A percentile compares a stretch with the other conserved stretches of the same genome.
Evolutionary conservation across 35 echinoderm and acorn worm species (phyloP).

Genomic region (Holothuria glaberrima): DNA sequence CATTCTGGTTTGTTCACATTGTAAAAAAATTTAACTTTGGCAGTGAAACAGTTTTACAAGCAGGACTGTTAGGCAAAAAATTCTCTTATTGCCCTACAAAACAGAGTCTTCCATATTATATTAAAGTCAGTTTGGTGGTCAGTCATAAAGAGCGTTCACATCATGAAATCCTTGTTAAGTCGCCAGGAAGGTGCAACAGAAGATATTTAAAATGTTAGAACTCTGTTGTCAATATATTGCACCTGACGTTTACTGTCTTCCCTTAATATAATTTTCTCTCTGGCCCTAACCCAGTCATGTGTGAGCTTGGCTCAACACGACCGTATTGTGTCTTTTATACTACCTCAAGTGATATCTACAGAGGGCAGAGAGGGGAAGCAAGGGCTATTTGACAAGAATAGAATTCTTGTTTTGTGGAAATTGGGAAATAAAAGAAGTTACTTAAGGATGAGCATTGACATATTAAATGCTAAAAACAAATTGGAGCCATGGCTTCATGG

Average conservation of each 20-base stretch:
- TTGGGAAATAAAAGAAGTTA: slow-evolving; percentile 38
- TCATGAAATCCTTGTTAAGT: slow-evolving; percentile 64
- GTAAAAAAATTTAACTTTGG: slow-evolving; percentile 63
- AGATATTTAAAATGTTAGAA: slow-evolving; percentile 24
- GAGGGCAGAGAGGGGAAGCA: slow-evolving; percentile 23
- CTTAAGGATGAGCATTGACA: slow-evolving; percentile 23
- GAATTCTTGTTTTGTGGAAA: slow-evolving; percentile 28
- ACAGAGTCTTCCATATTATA: slow-evolving; percentile 36
- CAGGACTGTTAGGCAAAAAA: slow-evolving; percentile 46
- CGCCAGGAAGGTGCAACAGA: slow-evolving; percentile 47
- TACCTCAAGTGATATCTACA: slow-evolving; percentile 45
- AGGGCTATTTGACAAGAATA: not conserved
- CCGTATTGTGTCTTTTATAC: slow-evolving; percentile 21
- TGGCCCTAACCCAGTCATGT: slow-evolving; percentile 29
- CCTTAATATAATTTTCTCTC: slow-evolving; percentile 48
- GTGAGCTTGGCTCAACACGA: slow-evolving; percentile 34
- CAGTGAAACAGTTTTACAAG: slow-evolving; percentile 54
- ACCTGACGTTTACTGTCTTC: slow-evolving; percentile 39
- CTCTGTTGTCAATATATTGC: slow-evolving; percentile 43
- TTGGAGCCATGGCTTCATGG: not conserved
- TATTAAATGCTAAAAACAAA: slow-evolving; percentile 20
- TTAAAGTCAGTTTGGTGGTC: slow-evolving; percentile 55
- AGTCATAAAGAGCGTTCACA: slow-evolving; percentile 30
- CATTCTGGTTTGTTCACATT: slow-evolving; percentile 59
- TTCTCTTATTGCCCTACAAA: slow-evolving; percentile 48